Percentiles rank a stretch among this genome's conserved stretches.
These are phyloP conservation scores for Melipona bicolor DNA, from an alignment of 2,888 invertebrate genomes.

Conservation along the genomic window DNA sequence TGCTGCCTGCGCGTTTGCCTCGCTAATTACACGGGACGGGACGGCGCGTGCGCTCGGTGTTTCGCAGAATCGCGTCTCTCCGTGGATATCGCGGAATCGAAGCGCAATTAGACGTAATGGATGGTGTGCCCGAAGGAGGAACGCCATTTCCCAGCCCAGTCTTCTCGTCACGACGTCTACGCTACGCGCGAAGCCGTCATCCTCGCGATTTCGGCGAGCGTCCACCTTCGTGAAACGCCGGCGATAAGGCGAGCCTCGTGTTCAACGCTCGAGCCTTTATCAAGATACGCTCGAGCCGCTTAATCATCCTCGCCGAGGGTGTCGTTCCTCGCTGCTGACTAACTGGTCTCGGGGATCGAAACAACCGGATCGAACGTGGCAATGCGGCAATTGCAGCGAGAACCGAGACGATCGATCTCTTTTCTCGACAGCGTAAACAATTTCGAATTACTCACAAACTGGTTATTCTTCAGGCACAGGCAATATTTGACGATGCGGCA, in stretches of 20 bases:
- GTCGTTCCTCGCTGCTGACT: background rate
- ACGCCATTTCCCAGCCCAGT: background rate
- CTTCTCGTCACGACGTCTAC: background rate
- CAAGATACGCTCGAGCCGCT: slow-evolving; percentile 2
- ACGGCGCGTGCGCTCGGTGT: background rate
- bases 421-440: background rate
- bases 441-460: too few species aligned
- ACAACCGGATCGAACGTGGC: background rate
- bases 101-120: slow-evolving; percentile 40
- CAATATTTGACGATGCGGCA: too few species aligned
- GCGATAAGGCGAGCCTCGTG: slow-evolving; percentile 11
- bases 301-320: slow-evolving; percentile 6
- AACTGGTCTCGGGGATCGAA: background rate
- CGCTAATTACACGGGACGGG: background rate
- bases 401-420: background rate
- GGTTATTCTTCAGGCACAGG: too few species aligned
- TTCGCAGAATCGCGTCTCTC: background rate
- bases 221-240: slow-evolving; percentile 13
- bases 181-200: too few species aligned
- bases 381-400: slow-evolving; percentile 8
- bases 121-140: background rate
- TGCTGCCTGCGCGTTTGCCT: background rate
- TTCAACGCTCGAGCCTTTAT: slow-evolving; percentile 1
- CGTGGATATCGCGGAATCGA: slow-evolving; percentile 33
- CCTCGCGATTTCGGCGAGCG: background rate